Percentiles rank a stretch among this genome's conserved stretches.
These are phyloP conservation scores for Hofmannophila pseudospretella DNA, from an alignment of 2,888 invertebrate species.

Conservation along the genomic window DNA sequence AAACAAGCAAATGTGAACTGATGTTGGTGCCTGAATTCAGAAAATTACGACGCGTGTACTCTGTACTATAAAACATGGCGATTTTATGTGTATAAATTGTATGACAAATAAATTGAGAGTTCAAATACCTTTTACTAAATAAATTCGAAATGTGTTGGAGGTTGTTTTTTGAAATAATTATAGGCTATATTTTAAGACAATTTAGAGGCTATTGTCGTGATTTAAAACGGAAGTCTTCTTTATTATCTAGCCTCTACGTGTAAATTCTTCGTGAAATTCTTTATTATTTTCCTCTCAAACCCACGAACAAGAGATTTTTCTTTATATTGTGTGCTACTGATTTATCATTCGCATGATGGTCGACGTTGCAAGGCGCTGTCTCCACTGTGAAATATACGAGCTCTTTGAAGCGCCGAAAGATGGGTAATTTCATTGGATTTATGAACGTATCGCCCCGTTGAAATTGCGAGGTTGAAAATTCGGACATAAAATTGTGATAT, in stretches of 20 bases:
- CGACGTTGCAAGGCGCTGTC: slow-evolving; percentile 66
- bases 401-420: slow-evolving; percentile 73
- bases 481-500: slow-evolving; percentile 54
- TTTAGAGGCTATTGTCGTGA: too few species aligned
- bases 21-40: slow-evolving; percentile 1
- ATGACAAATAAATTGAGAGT: too few species aligned
- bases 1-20: slow-evolving; percentile 33
- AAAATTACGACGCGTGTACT: too few species aligned
- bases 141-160: too few species aligned
- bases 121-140: too few species aligned
- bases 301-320: slow-evolving; percentile 19
- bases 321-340: slow-evolving; percentile 48
- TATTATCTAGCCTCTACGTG: too few species aligned
- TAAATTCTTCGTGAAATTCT: too few species aligned
- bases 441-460: slow-evolving; percentile 65
- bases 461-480: slow-evolving; percentile 64
- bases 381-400: slow-evolving; percentile 65
- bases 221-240: too few species aligned
- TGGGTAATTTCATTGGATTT: slow-evolving; percentile 75
- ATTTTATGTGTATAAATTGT: too few species aligned
- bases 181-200: too few species aligned
- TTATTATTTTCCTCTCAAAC: slow-evolving; percentile 12
- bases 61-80: too few species aligned
- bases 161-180: too few species aligned
- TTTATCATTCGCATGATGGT: slow-evolving; percentile 68